phyloP scores from a whole-genome alignment of 64 coral and sea anemone genomes.

The Montipora efflorescens region DNA sequence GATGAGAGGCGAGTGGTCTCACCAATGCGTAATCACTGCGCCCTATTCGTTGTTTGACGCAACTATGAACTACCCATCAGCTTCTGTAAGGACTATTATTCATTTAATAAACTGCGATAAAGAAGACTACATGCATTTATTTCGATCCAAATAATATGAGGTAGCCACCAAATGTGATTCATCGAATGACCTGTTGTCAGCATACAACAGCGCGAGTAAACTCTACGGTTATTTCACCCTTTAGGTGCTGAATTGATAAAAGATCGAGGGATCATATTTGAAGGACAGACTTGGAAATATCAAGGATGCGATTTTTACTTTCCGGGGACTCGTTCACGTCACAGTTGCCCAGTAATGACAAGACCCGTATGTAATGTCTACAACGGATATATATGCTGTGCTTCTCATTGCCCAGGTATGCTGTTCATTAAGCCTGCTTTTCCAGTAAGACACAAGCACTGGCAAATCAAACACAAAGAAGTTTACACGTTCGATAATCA shows the following conservation, averaged over 20 bases:
- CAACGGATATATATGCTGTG: conserved; percentile 39
- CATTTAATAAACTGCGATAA: too few species aligned
- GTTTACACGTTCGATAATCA: background rate
- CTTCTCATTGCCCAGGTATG: conserved; percentile 15
- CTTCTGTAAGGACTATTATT: too few species aligned
- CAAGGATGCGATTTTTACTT: conserved; percentile 6
- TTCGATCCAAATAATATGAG: too few species aligned
- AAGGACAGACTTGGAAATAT: conserved; percentile 25
- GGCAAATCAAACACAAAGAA: too few species aligned
- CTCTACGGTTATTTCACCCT: background rate
- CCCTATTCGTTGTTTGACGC: too few species aligned
- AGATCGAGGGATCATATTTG: background rate
- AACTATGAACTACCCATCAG: too few species aligned
- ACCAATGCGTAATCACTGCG: too few species aligned
- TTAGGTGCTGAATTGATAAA: conserved; percentile 4
- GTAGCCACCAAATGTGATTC: too few species aligned
- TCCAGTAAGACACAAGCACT: too few species aligned
- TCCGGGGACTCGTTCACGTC: background rate
- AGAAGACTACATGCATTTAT: too few species aligned
- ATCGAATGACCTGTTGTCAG: background rate
- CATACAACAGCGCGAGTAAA: background rate
- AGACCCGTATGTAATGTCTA: conserved; percentile 20
- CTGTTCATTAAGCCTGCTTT: too few species aligned
- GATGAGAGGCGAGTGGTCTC: too few species aligned
- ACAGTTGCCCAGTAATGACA: background rate